These are phyloP conservation scores for Hemichromis elongatus DNA, from an alignment of 2,113 vertebrate species.

Conservation along the genomic window DNA sequence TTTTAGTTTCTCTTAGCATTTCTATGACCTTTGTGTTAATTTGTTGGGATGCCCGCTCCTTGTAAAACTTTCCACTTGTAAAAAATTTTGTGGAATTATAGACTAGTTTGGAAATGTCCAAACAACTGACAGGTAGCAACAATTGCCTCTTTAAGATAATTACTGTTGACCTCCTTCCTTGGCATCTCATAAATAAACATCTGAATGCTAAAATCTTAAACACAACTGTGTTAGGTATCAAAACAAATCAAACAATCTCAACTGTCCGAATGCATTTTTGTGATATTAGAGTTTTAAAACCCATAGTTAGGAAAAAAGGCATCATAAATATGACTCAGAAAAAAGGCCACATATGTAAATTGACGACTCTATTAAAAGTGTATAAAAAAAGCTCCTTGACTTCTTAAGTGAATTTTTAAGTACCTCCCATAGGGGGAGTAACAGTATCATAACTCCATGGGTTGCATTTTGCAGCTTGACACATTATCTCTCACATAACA, in stretches of 20 bases:
- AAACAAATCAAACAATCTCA: not conserved
- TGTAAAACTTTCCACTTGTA: not conserved
- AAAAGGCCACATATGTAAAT: not conserved
- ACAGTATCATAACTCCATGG: not conserved
- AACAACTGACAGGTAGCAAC: not conserved
- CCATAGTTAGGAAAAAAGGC: not conserved
- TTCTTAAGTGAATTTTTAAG: not conserved
- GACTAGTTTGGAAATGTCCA: not conserved
- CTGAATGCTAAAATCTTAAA: not conserved
- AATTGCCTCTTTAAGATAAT: not conserved
- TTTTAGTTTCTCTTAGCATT: not conserved
- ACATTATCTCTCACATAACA: not conserved
- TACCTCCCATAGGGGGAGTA: slow-evolving; percentile 1
- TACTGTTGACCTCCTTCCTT: not conserved
- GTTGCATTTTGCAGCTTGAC: not conserved
- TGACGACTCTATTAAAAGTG: not conserved
- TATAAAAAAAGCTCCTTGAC: not conserved
- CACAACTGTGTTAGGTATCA: not conserved
- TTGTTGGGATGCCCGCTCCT: not conserved
- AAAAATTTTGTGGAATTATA: not conserved
- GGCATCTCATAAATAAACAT: not conserved
- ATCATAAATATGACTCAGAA: not conserved
- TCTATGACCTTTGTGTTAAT: not conserved
- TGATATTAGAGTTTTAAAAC: not conserved
- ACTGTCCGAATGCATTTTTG: not conserved